These are phyloP conservation scores for Leptopilina boulardi DNA, from an alignment of 1,140 invertebrate genomes.

Conservation along the genomic window DNA sequence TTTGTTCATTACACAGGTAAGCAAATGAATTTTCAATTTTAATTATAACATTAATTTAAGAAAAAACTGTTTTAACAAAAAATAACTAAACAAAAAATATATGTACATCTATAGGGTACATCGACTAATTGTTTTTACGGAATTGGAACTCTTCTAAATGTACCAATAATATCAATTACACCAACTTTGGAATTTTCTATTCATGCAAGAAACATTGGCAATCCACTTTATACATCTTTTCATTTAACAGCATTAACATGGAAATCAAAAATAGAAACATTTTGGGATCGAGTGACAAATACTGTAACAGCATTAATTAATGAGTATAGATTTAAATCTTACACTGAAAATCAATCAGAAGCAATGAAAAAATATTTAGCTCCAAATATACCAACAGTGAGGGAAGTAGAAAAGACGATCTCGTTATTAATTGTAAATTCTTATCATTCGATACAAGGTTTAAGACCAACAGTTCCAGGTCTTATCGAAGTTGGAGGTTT, in stretches of 20 bases:
- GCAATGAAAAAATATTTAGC: slow-evolving; percentile 75
- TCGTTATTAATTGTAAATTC: slow-evolving; percentile 80
- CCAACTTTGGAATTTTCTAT: not conserved
- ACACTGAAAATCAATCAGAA: slow-evolving; percentile 54
- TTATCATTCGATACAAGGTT: slow-evolving; percentile 76
- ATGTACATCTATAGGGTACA: slow-evolving; percentile 29
- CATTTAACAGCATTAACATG: too few relatives aligned
- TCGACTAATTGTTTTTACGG: slow-evolving; percentile 35
- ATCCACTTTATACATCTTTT: not conserved
- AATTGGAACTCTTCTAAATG: not conserved
- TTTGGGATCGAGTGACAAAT: not conserved
- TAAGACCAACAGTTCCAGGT: slow-evolving; percentile 62
- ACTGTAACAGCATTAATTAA: not conserved
- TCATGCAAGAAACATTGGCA: not conserved
- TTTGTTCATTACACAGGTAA: slow-evolving; percentile 53
- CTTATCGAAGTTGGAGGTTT: slow-evolving; percentile 79
- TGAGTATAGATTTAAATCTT: slow-evolving; percentile 35
- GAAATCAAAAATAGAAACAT: not conserved
- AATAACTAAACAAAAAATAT: too few relatives aligned
- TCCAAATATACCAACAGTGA: slow-evolving; percentile 71
- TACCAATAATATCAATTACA: not conserved
- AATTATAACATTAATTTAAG: too few relatives aligned
- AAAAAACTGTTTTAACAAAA: too few relatives aligned
- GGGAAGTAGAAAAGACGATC: slow-evolving; percentile 78
- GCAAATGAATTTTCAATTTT: too few relatives aligned